phyloP scores from a whole-genome alignment of 2,797 vertebrate species.

The Brotula barbata region DNA sequence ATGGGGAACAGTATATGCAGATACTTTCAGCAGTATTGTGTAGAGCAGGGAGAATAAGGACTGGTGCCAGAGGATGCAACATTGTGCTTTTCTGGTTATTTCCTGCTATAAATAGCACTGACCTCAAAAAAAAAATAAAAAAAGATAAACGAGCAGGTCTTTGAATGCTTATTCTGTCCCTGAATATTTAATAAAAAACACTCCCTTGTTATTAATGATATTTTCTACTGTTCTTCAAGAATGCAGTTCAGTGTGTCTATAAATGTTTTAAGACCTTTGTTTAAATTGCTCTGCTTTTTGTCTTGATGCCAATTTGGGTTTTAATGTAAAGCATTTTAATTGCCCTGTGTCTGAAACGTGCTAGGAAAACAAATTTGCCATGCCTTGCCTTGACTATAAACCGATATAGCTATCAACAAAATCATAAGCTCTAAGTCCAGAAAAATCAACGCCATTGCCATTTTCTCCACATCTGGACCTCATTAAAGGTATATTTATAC shows the following conservation, averaged over 20 bases:
- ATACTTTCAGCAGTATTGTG: neutral
- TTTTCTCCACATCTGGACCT: neutral
- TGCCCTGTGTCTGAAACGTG: no score
- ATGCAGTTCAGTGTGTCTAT: no score
- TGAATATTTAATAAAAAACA: constrained; percentile 39
- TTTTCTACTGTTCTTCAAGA: neutral
- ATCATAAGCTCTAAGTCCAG: no score
- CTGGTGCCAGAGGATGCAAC: constrained; percentile 31
- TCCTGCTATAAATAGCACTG: constrained; percentile 46
- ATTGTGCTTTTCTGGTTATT: constrained; percentile 23
- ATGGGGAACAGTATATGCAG: constrained; percentile 9
- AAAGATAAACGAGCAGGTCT: neutral
- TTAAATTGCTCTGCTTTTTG: no score
- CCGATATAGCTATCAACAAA: no score
- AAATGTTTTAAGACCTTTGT: no score
- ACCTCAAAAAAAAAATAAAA: constrained; percentile 52
- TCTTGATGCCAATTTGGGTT: no score
- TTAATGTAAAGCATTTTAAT: no score
- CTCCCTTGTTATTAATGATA: neutral
- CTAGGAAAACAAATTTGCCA: no score
- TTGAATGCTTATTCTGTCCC: constrained; percentile 23
- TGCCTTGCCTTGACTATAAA: no score
- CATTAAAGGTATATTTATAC: constrained; percentile 5
- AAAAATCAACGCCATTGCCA: neutral
- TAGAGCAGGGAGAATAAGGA: neutral